Percentiles rank a stretch among this genome's conserved stretches.
Conservation (phyloP, 2,797 vertebrate genomes). For the Poecilia wingei region DNA sequence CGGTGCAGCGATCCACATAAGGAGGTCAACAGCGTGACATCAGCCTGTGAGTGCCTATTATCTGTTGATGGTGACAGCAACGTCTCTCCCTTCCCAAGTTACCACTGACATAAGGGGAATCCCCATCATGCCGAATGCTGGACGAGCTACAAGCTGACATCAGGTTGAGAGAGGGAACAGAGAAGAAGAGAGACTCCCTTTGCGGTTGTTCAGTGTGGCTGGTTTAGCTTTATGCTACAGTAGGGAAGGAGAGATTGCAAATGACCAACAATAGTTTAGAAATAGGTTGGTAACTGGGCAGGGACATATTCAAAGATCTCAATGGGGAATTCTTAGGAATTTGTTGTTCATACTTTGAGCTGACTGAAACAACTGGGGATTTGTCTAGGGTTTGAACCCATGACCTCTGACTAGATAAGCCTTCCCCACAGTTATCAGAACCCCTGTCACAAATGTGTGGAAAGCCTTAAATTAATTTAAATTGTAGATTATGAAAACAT, state of each 20-base stretch:
- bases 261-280: neutral
- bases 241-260: constrained; percentile 2
- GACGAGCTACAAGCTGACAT: constrained; percentile 47
- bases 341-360: neutral
- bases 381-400: neutral
- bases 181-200: constrained; percentile 21
- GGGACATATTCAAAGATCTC: neutral
- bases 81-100: constrained; percentile 10
- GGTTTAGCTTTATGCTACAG: neutral
- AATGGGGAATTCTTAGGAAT: neutral
- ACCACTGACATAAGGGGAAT: constrained; percentile 67
- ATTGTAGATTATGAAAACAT: neutral
- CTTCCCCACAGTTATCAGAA: neutral
- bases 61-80: constrained; percentile 50
- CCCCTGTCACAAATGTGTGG: neutral
- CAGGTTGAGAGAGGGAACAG: constrained; percentile 29
- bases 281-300: neutral
- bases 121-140: constrained; percentile 33
- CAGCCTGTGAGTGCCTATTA: constrained; percentile 42
- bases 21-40: constrained; percentile 37
- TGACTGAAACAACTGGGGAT: neutral
- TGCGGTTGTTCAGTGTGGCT: neutral
- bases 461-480: neutral
- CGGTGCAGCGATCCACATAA: constrained; percentile 7
- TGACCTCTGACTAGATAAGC: neutral